Percentiles rank a stretch among this genome's conserved stretches.
phyloP scores from a whole-genome alignment of 2,113 vertebrate genomes.

The Pseudopipra pipra region DNA sequence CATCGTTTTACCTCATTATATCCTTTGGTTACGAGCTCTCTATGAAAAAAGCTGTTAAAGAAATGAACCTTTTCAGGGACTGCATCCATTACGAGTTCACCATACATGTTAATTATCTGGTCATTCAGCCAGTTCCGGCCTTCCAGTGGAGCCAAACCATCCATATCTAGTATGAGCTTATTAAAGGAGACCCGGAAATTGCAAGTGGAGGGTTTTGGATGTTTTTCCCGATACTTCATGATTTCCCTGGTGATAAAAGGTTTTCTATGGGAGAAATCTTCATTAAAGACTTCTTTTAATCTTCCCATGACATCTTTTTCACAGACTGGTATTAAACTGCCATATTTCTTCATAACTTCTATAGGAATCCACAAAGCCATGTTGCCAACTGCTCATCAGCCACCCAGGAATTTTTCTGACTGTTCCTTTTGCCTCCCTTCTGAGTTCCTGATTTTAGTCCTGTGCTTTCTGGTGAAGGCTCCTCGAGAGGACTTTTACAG shows the following conservation, averaged over 20 bases:
- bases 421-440: too few species aligned
- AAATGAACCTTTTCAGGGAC: slow-evolving; percentile 98
- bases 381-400: too few species aligned
- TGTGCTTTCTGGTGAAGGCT: too few species aligned
- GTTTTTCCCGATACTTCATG: too few species aligned
- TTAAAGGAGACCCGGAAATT: slow-evolving; percentile 93
- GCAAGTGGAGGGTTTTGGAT: too few species aligned
- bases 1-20: slow-evolving; percentile 96
- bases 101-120: slow-evolving; percentile 99
- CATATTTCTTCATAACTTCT: slow-evolving; percentile 94
- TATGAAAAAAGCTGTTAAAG: slow-evolving; percentile 99
- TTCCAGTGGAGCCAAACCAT: slow-evolving; percentile 91
- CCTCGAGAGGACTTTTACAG: too few species aligned
- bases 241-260: too few species aligned
- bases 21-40: slow-evolving; percentile 97
- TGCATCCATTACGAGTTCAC: slow-evolving; percentile 95
- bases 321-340: slow-evolving; percentile 91
- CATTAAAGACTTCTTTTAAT: slow-evolving; percentile 87
- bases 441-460: too few species aligned
- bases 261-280: slow-evolving; percentile 87
- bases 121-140: slow-evolving; percentile 98
- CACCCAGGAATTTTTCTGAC: too few species aligned
- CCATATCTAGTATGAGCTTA: slow-evolving; percentile 93
- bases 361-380: slow-evolving; percentile 80
- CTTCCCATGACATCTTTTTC: slow-evolving; percentile 90